These are phyloP conservation scores for Trilocha varians DNA, from an alignment of 2,888 invertebrate species.

Conservation along the genomic window DNA sequence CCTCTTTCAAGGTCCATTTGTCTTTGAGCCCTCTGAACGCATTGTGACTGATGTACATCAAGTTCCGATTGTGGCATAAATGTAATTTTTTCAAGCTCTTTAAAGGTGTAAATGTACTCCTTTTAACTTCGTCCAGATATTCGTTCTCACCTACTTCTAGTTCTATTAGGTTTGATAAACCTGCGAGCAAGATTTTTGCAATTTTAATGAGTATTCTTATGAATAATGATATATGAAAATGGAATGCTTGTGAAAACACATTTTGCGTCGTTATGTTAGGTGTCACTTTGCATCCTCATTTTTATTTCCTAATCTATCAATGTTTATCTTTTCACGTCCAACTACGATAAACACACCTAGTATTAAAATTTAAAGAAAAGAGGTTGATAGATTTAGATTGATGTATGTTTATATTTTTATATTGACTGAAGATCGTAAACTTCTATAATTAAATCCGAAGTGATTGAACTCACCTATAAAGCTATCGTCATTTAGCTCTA, in stretches of 20 bases:
- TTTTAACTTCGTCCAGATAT: conserved; percentile 67
- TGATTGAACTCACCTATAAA: conserved; percentile 72
- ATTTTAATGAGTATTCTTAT: not conserved
- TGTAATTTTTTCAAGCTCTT: conserved; percentile 56
- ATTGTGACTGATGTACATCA: conserved; percentile 72
- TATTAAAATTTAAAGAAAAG: too few relatives aligned
- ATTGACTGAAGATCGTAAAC: too few relatives aligned
- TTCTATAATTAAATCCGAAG: too few relatives aligned
- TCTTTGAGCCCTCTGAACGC: conserved; percentile 69
- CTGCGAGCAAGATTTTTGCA: conserved; percentile 33
- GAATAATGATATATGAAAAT: too few relatives aligned
- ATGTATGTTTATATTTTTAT: too few relatives aligned
- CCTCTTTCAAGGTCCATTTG: conserved; percentile 70
- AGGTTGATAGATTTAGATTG: too few relatives aligned
- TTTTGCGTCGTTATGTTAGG: too few relatives aligned
- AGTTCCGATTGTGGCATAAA: conserved; percentile 65
- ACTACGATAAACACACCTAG: too few relatives aligned
- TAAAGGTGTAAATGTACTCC: conserved; percentile 68
- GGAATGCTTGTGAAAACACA: too few relatives aligned
- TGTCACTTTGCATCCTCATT: too few relatives aligned
- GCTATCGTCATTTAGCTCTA: conserved; percentile 71
- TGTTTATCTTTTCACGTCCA: too few relatives aligned
- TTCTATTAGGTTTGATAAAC: conserved; percentile 66
- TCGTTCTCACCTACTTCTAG: conserved; percentile 76
- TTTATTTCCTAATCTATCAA: too few relatives aligned